Base-by-base conservation (phyloP, 2,113 vertebrate genomes). In the Bucco capensis region DNA sequence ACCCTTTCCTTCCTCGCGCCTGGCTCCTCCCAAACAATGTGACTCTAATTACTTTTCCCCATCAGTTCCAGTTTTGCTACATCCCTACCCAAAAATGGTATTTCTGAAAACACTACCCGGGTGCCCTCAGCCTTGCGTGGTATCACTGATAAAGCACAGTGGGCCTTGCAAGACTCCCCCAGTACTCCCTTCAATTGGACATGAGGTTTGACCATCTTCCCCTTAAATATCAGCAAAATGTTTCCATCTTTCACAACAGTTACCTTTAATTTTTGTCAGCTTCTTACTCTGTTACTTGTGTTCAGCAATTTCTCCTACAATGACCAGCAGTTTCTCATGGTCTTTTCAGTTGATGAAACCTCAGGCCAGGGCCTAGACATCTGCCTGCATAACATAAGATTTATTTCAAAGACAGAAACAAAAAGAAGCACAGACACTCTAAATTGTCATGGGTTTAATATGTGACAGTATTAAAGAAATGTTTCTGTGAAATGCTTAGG, bases 381-480 rank as follows among this genome's bases (percentile, higher is more conserved):
- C n/a, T 83, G 72, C 72, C 72, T 64, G 51, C 2, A 1, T 28
- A 71, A 78, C 2, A 0, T 3, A 23, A 42, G 14, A 25, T 42
- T 88, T 64, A 65, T 72, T 50, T 83, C 47, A 47, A 92, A 81
- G 31, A 79, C 49, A 64, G 60, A 73, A 58, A 54, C n/a, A 71
- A 54, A 54, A 56, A 2, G 1, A 62, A 67, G 33, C 15, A 9
- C n/a, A 56, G 33, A 49, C 2, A 6, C 27, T 16, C 46, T 9
- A 9, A 89, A 77, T 0, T 38, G n/a, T 12, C 24, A 8, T 3
- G 5, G 23, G 40, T 64, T 71, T 47, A 31, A 44, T 1, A 38
- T 0, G 0, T 1, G 27, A 46, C 12, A 38, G 46, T 1, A 17
- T 42, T 42, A 17, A 50, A 46, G n/a, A 42, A 15, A 25, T 1